A percentile compares a stretch with the other conserved stretches of the same genome.
Evolutionary conservation across 2,888 invertebrate genomes (phyloP).

Genomic region (Trisateles emortualis): DNA sequence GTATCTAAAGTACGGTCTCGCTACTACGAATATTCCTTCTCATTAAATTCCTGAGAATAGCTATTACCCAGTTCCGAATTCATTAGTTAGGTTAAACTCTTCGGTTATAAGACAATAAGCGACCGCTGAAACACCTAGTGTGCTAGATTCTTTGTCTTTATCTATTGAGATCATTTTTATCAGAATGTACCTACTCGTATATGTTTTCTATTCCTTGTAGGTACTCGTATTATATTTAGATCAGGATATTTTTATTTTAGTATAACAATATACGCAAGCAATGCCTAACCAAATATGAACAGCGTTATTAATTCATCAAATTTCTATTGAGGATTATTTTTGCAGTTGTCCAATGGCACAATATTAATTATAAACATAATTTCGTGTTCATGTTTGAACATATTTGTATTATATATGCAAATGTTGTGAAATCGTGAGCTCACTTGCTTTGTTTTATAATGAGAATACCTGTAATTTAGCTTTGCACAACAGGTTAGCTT

Average conservation of each 20-base stretch:
- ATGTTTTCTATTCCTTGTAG: not conserved
- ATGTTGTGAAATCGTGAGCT: slow-evolving; percentile 12
- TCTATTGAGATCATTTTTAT: not conserved
- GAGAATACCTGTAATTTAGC: slow-evolving; percentile 15
- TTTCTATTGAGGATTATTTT: not conserved
- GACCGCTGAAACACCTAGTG: not conserved
- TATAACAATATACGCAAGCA: no score
- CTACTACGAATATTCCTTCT: slow-evolving; percentile 51
- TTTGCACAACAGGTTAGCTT: slow-evolving; percentile 17
- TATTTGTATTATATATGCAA: slow-evolving; percentile 19
- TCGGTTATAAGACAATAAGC: not conserved
- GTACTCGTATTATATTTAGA: no score
- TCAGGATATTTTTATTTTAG: no score
- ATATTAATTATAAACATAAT: slow-evolving; percentile 8
- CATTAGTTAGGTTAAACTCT: slow-evolving; percentile 1
- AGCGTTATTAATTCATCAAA: not conserved
- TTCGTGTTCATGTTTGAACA: slow-evolving; percentile 9
- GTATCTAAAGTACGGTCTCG: slow-evolving; percentile 52
- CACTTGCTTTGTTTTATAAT: slow-evolving; percentile 13
- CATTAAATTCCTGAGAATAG: slow-evolving; percentile 51
- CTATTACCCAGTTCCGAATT: slow-evolving; percentile 39
- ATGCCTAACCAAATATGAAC: no score
- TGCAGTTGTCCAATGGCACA: not conserved
- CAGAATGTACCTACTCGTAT: not conserved
- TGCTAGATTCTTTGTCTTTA: not conserved